Evolutionary conservation across 2,888 invertebrate species (phyloP).

Genomic region (Pachymerium ferrugineum): DNA sequence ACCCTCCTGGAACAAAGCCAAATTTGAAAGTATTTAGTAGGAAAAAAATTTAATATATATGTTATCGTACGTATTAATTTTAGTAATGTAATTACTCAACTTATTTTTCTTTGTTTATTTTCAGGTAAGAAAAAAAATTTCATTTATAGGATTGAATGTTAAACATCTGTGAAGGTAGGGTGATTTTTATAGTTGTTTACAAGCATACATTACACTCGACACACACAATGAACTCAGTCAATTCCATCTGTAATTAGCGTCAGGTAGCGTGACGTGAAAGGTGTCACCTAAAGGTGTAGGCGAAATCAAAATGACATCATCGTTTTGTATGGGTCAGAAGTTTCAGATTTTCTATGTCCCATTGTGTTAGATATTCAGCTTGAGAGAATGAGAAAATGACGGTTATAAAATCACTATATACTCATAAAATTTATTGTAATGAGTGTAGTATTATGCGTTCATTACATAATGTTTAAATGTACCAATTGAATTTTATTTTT

Average conservation of each 20-base stretch:
- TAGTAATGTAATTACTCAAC: background rate
- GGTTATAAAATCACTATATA: background rate
- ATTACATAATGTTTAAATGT: background rate
- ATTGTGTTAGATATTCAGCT: background rate
- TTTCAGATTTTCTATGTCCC: background rate
- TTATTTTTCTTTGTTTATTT: background rate
- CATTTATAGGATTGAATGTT: background rate
- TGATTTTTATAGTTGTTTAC: slow-evolving; percentile 16
- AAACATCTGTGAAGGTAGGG: background rate
- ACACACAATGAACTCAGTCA: background rate
- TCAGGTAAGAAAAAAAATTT: slow-evolving; percentile 20
- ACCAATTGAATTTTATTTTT: background rate
- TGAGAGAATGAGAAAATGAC: background rate
- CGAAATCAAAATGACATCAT: background rate
- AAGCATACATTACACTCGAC: background rate
- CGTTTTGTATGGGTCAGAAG: background rate
- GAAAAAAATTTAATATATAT: background rate
- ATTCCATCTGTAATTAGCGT: slow-evolving; percentile 6
- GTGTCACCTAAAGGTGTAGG: background rate
- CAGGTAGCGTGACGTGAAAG: slow-evolving; percentile 1
- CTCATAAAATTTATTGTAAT: no score
- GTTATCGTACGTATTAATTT: background rate
- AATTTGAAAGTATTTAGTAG: background rate
- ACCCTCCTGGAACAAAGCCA: background rate
- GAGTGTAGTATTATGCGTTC: no score